A percentile compares a stretch with the other conserved stretches of the same genome.
Conservation (phyloP, 2,113 vertebrate genomes). For the Sus scrofa region DNA sequence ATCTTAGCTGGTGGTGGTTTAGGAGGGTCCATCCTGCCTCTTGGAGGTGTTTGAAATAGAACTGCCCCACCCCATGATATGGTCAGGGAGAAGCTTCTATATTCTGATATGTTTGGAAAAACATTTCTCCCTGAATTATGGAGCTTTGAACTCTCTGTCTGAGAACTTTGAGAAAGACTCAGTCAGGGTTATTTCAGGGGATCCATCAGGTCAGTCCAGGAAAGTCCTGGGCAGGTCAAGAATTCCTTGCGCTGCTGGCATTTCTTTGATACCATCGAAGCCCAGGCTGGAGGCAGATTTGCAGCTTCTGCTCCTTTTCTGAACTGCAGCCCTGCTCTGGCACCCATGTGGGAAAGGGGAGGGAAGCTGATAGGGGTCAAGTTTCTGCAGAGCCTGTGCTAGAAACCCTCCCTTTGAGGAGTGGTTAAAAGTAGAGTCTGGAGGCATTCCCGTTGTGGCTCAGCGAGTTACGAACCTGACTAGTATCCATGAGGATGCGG, state of each 20-base stretch:
- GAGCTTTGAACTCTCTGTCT: not conserved
- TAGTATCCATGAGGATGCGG: no score
- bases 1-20: not conserved
- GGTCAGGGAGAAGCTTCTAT: not conserved
- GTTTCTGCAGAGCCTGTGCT: not conserved
- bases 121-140: not conserved
- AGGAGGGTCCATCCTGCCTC: not conserved
- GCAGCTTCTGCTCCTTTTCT: not conserved
- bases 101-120: not conserved
- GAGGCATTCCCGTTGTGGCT: no score
- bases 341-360: fast-evolving
- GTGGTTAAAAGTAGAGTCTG: not conserved
- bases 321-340: not conserved
- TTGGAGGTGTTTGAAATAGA: not conserved
- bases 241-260: fast-evolving
- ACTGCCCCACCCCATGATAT: fast-evolving
- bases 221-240: fast-evolving
- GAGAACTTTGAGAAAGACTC: not conserved
- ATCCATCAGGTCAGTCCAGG: not conserved
- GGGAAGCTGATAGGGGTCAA: fast-evolving
- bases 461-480: no score
- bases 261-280: not conserved
- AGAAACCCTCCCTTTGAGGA: not conserved
- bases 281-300: not conserved
- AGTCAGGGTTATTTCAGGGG: not conserved